A percentile compares a stretch with the other conserved stretches of the same genome.
Evolutionary conservation across 2,797 vertebrate species (phyloP).

Genomic region (Gorsachius magnificus): DNA sequence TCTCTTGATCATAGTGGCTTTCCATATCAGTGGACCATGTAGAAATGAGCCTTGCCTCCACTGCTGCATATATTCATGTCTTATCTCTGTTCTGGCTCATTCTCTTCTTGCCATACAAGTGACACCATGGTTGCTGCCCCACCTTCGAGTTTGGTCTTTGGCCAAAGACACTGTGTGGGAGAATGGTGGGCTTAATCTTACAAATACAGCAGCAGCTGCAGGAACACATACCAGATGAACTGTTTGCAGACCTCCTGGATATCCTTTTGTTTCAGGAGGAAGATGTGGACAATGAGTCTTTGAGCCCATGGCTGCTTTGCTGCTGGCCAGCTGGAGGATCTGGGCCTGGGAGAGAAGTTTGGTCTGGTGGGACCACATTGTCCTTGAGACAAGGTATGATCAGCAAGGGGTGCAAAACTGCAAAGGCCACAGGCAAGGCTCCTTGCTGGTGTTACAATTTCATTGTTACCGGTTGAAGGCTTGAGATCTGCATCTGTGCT

Average conservation of each 20-base stretch:
- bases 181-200: neutral
- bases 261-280: neutral
- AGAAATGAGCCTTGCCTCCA: neutral
- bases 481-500: neutral
- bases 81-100: neutral
- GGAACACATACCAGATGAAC: neutral
- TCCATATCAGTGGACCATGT: neutral
- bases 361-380: neutral
- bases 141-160: neutral
- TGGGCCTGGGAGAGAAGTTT: neutral
- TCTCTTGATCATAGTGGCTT: neutral
- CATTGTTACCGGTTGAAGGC: neutral
- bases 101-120: neutral
- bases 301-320: neutral
- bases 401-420: neutral
- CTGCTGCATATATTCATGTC: neutral
- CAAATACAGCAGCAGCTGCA: neutral
- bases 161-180: neutral
- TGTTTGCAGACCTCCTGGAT: neutral
- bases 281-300: neutral
- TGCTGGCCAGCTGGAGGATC: neutral
- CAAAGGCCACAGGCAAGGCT: neutral
- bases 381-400: neutral
- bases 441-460: neutral
- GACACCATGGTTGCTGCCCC: neutral